phyloP scores from a whole-genome alignment of 2,113 vertebrate genomes.

The Cygnus buccinator region DNA sequence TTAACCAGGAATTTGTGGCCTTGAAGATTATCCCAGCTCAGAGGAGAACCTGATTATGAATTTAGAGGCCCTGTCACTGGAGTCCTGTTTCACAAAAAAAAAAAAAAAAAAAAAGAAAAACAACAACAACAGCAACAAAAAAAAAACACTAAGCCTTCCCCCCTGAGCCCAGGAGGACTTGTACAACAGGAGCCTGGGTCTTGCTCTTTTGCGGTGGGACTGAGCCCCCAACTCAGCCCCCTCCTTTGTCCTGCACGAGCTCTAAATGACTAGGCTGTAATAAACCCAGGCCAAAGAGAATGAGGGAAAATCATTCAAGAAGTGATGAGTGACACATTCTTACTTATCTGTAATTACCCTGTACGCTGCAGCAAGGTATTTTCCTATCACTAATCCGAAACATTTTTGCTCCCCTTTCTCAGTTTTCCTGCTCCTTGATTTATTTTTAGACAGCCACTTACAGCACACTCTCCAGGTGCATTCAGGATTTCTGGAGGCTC shows the following conservation, averaged over 20 bases:
- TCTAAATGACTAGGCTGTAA: not conserved
- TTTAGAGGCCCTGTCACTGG: not conserved
- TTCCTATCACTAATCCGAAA: not conserved
- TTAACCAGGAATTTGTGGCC: not conserved
- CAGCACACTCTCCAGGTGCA: not conserved
- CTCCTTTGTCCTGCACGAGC: not conserved
- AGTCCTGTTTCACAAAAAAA: not conserved
- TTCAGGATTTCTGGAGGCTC: not conserved
- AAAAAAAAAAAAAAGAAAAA: too few species aligned
- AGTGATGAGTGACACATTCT: constrained; percentile 26
- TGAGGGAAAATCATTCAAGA: not conserved
- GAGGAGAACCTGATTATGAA: not conserved
- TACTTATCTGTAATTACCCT: constrained; percentile 25
- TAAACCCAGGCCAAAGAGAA: not conserved
- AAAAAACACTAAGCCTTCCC: not conserved
- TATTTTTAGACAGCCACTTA: not conserved
- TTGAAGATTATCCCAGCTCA: not conserved
- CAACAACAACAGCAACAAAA: too few species aligned
- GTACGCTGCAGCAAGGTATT: not conserved
- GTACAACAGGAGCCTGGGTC: accelerated
- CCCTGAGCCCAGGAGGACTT: not conserved
- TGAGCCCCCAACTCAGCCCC: not conserved
- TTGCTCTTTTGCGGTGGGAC: not conserved
- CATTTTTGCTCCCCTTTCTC: not conserved
- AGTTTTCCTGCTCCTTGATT: not conserved